A percentile compares a stretch with the other conserved stretches of the same genome.
phyloP scores from a whole-genome alignment of 2,888 invertebrate species.

The Escarpia spicata region DNA sequence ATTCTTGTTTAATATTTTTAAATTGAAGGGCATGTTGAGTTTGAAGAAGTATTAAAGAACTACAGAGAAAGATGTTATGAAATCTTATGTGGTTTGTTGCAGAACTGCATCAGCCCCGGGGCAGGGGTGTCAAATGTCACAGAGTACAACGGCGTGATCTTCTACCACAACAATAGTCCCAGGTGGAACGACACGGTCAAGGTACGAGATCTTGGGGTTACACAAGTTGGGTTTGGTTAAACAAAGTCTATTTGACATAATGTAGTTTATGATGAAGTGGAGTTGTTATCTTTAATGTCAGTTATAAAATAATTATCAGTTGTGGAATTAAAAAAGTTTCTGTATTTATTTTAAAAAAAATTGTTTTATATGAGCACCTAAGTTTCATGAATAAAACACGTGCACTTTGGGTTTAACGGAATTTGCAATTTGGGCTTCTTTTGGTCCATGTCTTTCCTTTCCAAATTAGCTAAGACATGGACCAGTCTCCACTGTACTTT shows the following conservation, averaged over 20 bases:
- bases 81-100: not conserved
- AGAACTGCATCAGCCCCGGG: slow-evolving; percentile 88
- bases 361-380: too few species aligned
- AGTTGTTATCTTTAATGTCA: not conserved
- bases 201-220: slow-evolving; percentile 26
- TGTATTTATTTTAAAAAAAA: too few species aligned
- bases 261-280: not conserved
- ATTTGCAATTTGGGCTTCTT: too few species aligned
- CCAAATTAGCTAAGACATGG: not conserved
- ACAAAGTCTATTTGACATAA: not conserved
- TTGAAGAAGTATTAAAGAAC: too few species aligned
- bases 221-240: not conserved
- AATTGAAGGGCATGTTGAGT: too few species aligned
- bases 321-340: too few species aligned
- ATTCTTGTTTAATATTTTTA: too few species aligned
- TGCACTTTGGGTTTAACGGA: too few species aligned
- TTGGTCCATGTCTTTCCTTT: not conserved
- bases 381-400: too few species aligned
- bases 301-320: too few species aligned
- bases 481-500: not conserved
- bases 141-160: slow-evolving; percentile 85
- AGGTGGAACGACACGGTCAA: slow-evolving; percentile 84
- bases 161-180: slow-evolving; percentile 94
- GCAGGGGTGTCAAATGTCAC: slow-evolving; percentile 76
- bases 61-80: too few species aligned